These are phyloP conservation scores for Lathamus discolor DNA, from an alignment of 2,113 vertebrate genomes.

Conservation along the genomic window DNA sequence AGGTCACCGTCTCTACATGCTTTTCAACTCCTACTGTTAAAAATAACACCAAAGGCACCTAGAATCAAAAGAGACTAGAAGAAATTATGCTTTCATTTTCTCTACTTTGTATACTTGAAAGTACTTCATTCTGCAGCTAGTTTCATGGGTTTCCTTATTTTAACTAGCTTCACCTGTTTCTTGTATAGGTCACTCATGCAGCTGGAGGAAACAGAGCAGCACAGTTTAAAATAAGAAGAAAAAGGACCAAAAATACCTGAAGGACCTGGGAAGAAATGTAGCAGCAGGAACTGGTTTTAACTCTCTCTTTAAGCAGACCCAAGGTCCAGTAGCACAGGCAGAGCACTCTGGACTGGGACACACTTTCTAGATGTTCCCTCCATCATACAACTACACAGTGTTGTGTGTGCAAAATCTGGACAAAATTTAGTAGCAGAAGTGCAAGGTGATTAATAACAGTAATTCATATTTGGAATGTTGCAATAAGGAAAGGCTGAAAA, in stretches of 20 bases:
- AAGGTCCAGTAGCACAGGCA: background rate
- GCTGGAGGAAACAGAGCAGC: background rate
- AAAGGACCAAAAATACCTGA: background rate
- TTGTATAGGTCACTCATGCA: background rate
- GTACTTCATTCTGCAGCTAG: background rate
- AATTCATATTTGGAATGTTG: background rate
- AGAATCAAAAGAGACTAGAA: background rate
- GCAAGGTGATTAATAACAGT: background rate
- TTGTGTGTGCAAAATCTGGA: background rate
- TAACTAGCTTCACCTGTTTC: background rate
- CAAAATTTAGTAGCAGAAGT: background rate
- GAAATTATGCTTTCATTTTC: background rate
- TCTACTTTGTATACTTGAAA: background rate
- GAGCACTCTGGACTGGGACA: background rate
- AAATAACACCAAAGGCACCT: background rate
- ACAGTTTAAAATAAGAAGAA: background rate
- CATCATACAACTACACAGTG: fast-evolving
- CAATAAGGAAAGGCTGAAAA: background rate
- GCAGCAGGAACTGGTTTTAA: background rate
- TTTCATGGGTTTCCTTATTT: background rate
- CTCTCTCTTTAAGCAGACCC: background rate
- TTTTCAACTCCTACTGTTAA: background rate
- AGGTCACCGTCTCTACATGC: background rate
- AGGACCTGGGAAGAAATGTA: background rate
- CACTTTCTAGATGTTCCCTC: background rate